Evolutionary conservation across 2,113 vertebrate genomes (phyloP).

Genomic region (Nycticorax nycticorax): DNA sequence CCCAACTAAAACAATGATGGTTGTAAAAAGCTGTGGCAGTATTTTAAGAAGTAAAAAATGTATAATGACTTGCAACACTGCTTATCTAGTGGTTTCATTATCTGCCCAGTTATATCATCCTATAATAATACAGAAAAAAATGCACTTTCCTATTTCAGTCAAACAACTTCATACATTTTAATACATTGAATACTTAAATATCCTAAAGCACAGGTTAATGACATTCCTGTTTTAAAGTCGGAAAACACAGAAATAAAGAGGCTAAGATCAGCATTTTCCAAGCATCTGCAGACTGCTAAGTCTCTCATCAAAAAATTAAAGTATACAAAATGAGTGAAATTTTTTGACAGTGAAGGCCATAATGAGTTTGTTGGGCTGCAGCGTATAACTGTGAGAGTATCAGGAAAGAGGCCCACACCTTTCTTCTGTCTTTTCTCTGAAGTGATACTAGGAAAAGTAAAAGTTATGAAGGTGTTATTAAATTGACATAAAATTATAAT

Average conservation of each 20-base stretch:
- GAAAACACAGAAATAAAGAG: conserved; percentile 11
- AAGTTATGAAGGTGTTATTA: background rate
- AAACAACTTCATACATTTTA: conserved; percentile 25
- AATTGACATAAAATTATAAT: background rate
- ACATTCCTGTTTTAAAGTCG: background rate
- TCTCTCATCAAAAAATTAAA: background rate
- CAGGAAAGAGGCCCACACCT: background rate
- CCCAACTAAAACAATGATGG: background rate
- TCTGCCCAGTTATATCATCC: background rate
- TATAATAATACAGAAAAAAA: background rate
- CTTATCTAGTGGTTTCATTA: background rate
- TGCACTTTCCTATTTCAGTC: background rate
- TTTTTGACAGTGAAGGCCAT: background rate
- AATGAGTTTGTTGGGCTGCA: background rate
- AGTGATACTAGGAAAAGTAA: background rate
- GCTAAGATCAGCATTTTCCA: background rate
- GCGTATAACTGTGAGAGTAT: background rate
- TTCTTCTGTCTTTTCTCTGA: background rate
- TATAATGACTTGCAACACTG: background rate
- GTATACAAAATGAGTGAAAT: background rate
- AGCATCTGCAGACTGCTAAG: background rate
- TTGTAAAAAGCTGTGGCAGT: background rate
- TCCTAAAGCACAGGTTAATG: conserved; percentile 31
- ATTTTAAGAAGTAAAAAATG: background rate
- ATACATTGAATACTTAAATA: conserved; percentile 21